Percentiles rank a stretch among this genome's conserved stretches.
phyloP scores from a whole-genome alignment of 30 jellyfish, hydroid and myxozoan species.

The Turritopsis rubra region DNA sequence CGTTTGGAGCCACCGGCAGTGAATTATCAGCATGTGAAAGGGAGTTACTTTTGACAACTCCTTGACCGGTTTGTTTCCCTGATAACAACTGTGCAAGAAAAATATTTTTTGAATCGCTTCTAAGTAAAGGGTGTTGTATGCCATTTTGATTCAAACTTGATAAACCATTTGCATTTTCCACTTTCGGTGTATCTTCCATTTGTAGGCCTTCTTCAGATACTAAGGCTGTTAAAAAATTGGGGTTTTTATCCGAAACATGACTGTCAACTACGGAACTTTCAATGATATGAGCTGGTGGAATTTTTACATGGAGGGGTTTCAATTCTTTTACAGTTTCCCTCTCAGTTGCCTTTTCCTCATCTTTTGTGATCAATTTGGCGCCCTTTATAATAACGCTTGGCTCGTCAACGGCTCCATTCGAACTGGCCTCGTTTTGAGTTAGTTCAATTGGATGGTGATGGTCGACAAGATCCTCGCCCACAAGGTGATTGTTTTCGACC shows the following conservation, averaged over 20 bases:
- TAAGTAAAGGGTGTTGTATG: neutral
- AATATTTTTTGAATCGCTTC: neutral
- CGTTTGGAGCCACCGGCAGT: neutral
- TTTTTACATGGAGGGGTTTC: neutral
- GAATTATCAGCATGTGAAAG: neutral
- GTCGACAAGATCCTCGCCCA: neutral
- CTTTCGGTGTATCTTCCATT: neutral
- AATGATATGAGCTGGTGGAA: conserved; percentile 4
- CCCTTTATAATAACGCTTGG: conserved; percentile 35
- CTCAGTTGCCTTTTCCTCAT: neutral
- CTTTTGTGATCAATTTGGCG: conserved; percentile 26
- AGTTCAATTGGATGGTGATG: conserved; percentile 3
- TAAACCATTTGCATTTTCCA: neutral
- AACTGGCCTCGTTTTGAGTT: neutral
- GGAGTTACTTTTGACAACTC: neutral
- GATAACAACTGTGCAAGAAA: neutral
- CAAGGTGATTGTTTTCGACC: neutral
- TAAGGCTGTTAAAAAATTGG: neutral
- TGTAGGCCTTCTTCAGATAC: neutral
- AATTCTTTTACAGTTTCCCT: neutral
- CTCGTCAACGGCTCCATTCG: conserved; percentile 2
- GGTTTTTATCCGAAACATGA: neutral
- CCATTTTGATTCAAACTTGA: neutral
- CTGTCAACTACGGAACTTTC: neutral
- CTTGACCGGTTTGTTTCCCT: neutral